Conservation (phyloP, 2,797 vertebrate genomes). For the Sparidentex hasta region DNA sequence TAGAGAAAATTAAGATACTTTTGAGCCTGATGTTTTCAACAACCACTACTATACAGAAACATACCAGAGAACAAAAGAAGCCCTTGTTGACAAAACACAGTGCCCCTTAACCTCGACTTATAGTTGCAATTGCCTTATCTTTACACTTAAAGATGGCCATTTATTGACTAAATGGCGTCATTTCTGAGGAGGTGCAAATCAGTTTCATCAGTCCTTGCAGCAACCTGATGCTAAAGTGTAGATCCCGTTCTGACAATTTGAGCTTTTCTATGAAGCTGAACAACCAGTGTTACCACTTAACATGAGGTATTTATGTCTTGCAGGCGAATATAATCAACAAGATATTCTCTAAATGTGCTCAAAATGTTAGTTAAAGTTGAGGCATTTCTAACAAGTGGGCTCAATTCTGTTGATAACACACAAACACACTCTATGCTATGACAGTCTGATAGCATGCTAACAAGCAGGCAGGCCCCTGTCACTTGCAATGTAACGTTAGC, state of each 20-base stretch:
- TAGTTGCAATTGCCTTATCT: neutral
- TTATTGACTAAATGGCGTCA: no score
- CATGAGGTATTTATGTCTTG: neutral
- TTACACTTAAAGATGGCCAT: no score
- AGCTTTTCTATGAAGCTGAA: neutral
- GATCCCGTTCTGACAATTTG: neutral
- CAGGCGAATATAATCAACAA: neutral
- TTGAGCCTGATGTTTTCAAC: neutral
- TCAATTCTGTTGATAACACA: neutral
- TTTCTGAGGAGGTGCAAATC: neutral
- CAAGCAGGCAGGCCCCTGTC: conserved; percentile 59
- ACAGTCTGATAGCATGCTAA: conserved; percentile 51
- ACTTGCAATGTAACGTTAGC: conserved; percentile 39
- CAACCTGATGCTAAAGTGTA: neutral
- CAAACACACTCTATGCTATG: conserved; percentile 3
- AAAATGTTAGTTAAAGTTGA: neutral
- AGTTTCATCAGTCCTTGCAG: neutral
- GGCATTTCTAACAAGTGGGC: neutral
- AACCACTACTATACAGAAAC: neutral
- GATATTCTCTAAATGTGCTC: neutral
- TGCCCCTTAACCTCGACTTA: neutral
- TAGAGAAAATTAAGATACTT: neutral
- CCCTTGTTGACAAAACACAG: neutral
- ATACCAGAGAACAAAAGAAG: neutral
- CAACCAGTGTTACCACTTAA: neutral